Conservation (phyloP, 2,888 invertebrate genomes). For the Drosophila rellima region DNA sequence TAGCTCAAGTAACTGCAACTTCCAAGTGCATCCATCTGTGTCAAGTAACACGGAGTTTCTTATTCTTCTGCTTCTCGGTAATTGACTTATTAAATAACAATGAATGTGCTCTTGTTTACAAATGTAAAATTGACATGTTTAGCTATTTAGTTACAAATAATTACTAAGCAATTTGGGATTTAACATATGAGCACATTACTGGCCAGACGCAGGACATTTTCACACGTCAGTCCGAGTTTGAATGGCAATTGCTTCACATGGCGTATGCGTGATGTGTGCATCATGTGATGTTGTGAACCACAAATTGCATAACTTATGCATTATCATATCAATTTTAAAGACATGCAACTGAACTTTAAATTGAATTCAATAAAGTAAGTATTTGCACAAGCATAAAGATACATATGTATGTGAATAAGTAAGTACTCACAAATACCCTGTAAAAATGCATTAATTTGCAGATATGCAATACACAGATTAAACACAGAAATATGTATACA, state of each 20-base stretch:
- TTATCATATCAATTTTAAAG: conserved; percentile 1
- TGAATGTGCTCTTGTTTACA: neutral
- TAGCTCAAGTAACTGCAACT: neutral
- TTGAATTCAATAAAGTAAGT: neutral
- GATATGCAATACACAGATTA: fast-evolving
- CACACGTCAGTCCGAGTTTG: neutral
- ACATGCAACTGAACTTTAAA: neutral
- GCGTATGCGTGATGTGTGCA: neutral
- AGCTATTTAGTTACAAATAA: neutral
- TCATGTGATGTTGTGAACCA: neutral
- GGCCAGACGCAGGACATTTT: neutral
- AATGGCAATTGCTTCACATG: neutral
- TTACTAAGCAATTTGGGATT: conserved; percentile 1
- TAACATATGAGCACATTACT: neutral
- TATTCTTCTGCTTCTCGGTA: neutral
- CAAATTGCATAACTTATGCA: conserved; percentile 5
- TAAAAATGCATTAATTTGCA: neutral
- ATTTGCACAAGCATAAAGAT: neutral
- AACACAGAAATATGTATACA: too few species aligned
- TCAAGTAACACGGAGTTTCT: neutral
- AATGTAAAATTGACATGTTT: neutral
- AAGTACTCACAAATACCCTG: neutral
- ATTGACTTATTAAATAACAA: conserved; percentile 2
- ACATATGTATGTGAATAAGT: neutral
- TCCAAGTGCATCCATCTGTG: conserved; percentile 6